phyloP scores from a whole-genome alignment of 2,888 invertebrate species.

The Synanthedon tipuliformis region DNA sequence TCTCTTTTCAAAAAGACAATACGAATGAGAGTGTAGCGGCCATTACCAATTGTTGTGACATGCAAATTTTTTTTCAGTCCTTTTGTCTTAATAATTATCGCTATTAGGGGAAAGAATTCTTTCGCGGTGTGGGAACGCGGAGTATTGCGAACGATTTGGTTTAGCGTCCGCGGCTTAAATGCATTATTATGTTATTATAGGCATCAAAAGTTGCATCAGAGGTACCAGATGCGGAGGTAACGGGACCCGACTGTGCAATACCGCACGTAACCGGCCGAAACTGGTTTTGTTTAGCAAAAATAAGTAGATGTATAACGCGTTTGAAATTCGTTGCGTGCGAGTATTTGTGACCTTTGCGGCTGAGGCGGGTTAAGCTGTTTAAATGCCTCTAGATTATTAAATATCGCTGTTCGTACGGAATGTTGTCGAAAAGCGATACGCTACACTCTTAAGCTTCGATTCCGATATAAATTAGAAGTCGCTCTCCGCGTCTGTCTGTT shows the following conservation, averaged over 20 bases:
- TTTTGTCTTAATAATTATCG: constrained; percentile 9
- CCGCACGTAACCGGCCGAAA: constrained; percentile 34
- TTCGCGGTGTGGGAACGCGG: constrained; percentile 17
- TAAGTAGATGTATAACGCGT: constrained; percentile 29
- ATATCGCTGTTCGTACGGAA: constrained; percentile 3
- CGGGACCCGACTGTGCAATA: constrained; percentile 52
- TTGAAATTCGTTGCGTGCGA: constrained; percentile 36
- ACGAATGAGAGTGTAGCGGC: constrained; percentile 46
- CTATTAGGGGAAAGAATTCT: constrained; percentile 4
- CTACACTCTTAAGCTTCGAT: no score
- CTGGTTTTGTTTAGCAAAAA: constrained; percentile 56
- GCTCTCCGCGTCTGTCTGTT: no score
- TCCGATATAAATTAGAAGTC: no score
- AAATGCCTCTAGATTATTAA: constrained; percentile 3
- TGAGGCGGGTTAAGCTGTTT: constrained; percentile 4
- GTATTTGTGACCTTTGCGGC: constrained; percentile 43
- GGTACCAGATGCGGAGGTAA: constrained; percentile 43
- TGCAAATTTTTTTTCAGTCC: constrained; percentile 35
- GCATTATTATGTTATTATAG: constrained; percentile 63
- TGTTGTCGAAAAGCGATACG: neutral
- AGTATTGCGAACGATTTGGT: constrained; percentile 18
- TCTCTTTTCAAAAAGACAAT: constrained; percentile 43
- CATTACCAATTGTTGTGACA: constrained; percentile 46
- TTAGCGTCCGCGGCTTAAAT: constrained; percentile 31
- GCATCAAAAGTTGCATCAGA: constrained; percentile 61